Base-by-base conservation (phyloP, 2,888 invertebrate species). In the Thereva nobilitata region DNA sequence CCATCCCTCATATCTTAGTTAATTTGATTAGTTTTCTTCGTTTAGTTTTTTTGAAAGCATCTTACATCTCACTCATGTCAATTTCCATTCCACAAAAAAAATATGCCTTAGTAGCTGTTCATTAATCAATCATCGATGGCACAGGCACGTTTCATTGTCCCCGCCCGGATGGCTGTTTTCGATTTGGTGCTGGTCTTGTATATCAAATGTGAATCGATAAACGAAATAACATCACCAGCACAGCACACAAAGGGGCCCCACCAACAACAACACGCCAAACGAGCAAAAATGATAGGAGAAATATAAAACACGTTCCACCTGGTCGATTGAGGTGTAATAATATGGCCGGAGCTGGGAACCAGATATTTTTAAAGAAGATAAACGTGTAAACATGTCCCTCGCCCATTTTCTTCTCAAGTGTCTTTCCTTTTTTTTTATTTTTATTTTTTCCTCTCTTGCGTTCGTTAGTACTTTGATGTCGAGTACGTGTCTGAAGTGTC, bases 351-450 rank as follows among this genome's bases (percentile, higher is more conserved):
- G 50, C 50, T 23, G 38, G 47, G 50, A 61, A 61, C 61, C 12
- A 61, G 61, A 61, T 61, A 61, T 61, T 61, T 61, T 50, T 61
- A 41, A 61, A 61, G 61, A 50, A 61, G 61, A 61, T 61, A 61
- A 61, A 23, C 50, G 61, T 61, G 61, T 61, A 61, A 61, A 61
- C 61, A 61, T 45, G 61, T 61, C 61, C 50, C 50, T 61, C 4
- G 49, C 37, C 23, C 50, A 34, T 61, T 61, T 61, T 23, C 61
- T 41, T 40, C 50, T 61, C 61, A 23, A 61, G 61, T 61, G 61
- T 61, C 61, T 23, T 61, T 61, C 23, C 23, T 40, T 41, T 45
- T 23, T 34, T 44, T 23, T 40, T 23, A 38, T 38, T 40, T 23
- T 12, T 50, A 38, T 38, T 40, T 23, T 12, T 50, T 40, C 41